Evolutionary conservation across 23 tunicate genomes (phyloP).

Genomic region (Trididemnum clinides): DNA sequence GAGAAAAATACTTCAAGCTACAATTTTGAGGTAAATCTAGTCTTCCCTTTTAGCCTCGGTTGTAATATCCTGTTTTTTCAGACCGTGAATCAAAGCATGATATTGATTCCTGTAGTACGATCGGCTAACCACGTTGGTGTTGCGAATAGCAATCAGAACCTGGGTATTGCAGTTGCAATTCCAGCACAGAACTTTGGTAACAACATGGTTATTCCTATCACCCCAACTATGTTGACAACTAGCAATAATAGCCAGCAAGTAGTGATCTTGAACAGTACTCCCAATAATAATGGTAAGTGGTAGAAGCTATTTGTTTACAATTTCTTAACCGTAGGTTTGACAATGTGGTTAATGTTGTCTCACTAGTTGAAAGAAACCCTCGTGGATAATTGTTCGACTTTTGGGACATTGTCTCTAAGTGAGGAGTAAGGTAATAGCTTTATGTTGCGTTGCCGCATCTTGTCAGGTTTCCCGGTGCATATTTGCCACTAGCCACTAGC

Average conservation of each 20-base stretch:
- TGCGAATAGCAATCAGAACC: slow-evolving; percentile 2
- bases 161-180: slow-evolving; percentile 50
- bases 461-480: too few species aligned
- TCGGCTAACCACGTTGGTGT: slow-evolving; percentile 15
- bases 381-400: background rate
- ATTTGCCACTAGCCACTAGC: too few species aligned
- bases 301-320: background rate
- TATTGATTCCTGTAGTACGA: slow-evolving; percentile 69
- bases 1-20: too few species aligned
- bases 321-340: background rate
- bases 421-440: background rate
- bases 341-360: background rate
- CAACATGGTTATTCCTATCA: slow-evolving; percentile 29
- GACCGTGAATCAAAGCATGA: slow-evolving; percentile 62
- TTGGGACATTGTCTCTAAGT: background rate
- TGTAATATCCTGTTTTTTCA: background rate
- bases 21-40: too few species aligned
- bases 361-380: background rate
- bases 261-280: slow-evolving; percentile 15
- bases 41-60: too few species aligned
- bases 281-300: background rate
- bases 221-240: slow-evolving; percentile 16
- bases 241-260: slow-evolving; percentile 28
- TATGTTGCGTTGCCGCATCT: background rate
- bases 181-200: slow-evolving; percentile 21